A percentile compares a stretch with the other conserved stretches of the same genome.
Conservation (phyloP, 1,140 invertebrate species). For the Drosophila kohkoa region DNA sequence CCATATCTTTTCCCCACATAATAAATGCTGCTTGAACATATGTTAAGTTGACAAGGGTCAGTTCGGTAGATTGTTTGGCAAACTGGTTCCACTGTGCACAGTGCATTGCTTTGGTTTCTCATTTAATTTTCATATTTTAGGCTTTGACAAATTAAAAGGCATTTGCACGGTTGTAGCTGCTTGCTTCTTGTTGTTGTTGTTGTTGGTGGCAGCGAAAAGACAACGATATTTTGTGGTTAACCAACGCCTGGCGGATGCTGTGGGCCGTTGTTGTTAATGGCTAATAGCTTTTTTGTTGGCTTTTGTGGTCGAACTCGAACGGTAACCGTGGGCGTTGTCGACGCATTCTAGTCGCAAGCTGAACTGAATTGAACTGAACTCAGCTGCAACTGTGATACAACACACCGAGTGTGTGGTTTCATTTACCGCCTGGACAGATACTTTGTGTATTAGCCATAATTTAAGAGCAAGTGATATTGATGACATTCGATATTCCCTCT, state of each 20-base stretch:
- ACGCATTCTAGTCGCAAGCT: constrained; percentile 35
- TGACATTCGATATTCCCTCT: neutral
- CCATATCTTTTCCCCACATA: neutral
- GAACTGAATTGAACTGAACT: neutral
- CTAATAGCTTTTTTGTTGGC: constrained; percentile 67
- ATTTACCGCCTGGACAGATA: constrained; percentile 5
- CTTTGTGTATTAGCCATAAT: neutral
- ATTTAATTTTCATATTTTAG: constrained; percentile 83
- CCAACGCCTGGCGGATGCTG: constrained; percentile 75
- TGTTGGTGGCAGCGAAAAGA: constrained; percentile 26
- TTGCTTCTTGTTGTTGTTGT: constrained; percentile 18
- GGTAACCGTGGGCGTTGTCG: constrained; percentile 34
- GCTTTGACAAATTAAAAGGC: constrained; percentile 83
- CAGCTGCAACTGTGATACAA: constrained; percentile 4
- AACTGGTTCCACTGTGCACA: constrained; percentile 55
- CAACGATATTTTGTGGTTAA: constrained; percentile 80
- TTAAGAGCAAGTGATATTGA: constrained; percentile 3
- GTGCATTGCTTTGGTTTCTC: constrained; percentile 73
- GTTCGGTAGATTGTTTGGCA: neutral
- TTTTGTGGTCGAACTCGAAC: constrained; percentile 38
- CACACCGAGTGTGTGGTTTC: constrained; percentile 8
- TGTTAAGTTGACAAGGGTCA: neutral
- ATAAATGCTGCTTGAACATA: neutral
- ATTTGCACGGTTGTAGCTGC: constrained; percentile 78
- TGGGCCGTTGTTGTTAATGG: constrained; percentile 74